Evolutionary conservation across 2,113 vertebrate species (phyloP), one percentile per base, ranked within the genome.

Genomic region (Anhinga rufa): DNA sequence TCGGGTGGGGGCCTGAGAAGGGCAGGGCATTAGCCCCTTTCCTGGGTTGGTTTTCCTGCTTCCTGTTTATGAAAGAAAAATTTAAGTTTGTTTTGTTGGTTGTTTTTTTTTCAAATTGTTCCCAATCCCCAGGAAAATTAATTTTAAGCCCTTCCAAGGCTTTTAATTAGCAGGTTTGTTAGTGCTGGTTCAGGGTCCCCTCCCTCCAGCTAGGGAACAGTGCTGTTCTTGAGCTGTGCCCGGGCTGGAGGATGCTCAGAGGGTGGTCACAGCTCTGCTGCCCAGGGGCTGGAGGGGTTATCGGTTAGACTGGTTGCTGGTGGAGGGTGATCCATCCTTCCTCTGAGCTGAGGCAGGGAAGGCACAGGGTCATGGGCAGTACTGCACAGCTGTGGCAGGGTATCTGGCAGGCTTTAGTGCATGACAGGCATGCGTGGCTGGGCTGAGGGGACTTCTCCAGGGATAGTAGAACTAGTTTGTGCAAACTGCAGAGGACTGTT

Each of bases 351-450:
- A 69, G 40, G 65, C 4, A 6, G 49, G 57, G 49, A 46, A 9
- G 84, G 72, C 38, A 2, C 7, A 54, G 83, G 18, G 54, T 48
- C 60, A 57, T n/a, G 46, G 17, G 3, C 31, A 34, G 71, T 22
- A 8, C 76, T 25, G 48, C 34, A 32, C 29, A 42, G 51, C 44
- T 34, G 2, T 2, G 6, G 65, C 24, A 31, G 65, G n/a, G n/a
- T 19, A 6, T 14, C 60, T 48, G 81, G n/a, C 9, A 10, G 46
- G 62, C 18, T 65, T 51, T 36, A 15, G 69, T 14, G 60, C 28
- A 4, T 0, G 2, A 4, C 38, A n/a, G 54, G 19, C 0, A 1
- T 6, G 3, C 4, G 42, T 9, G 49, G 31, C 44, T 79, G 79
- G 31, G 64, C 69, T 64, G 38, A 15, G 46, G 21, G 20, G 5